Conservation (phyloP, 2,888 invertebrate species). For the Phalera bucephala region DNA sequence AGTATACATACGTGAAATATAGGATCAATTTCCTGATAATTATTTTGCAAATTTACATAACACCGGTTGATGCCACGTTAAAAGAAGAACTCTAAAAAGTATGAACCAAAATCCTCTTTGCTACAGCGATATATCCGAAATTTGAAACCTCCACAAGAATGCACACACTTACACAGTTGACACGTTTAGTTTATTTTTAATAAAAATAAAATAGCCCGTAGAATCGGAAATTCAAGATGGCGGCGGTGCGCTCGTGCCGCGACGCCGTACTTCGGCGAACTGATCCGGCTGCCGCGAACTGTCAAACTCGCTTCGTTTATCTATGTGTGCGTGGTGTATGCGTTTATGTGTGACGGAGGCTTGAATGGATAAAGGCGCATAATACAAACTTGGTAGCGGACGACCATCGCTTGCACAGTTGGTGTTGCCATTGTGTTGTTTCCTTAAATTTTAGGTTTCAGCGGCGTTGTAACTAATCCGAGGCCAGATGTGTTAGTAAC, state of each 20-base stretch:
- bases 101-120: constrained; percentile 57
- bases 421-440: constrained; percentile 16
- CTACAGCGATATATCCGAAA: constrained; percentile 17
- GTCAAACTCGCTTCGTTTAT: constrained; percentile 72
- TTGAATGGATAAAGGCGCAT: constrained; percentile 58
- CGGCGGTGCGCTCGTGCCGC: constrained; percentile 63
- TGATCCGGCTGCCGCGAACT: constrained; percentile 64
- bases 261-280: constrained; percentile 78
- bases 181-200: constrained; percentile 71
- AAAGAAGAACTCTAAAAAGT: constrained; percentile 44
- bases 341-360: constrained; percentile 49
- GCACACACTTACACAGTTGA: constrained; percentile 57
- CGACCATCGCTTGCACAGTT: constrained; percentile 25
- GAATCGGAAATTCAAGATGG: constrained; percentile 63
- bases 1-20: constrained; percentile 16
- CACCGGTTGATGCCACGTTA: constrained; percentile 44
- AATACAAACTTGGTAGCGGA: constrained; percentile 35
- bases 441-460: not conserved
- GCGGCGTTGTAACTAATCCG: too few species aligned
- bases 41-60: constrained; percentile 74
- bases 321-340: constrained; percentile 40
- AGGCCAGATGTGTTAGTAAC: too few species aligned
- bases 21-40: constrained; percentile 54
- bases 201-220: constrained; percentile 57
- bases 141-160: constrained; percentile 39